phyloP scores from a whole-genome alignment of 2,888 invertebrate species.

The Pollenia amentaria region DNA sequence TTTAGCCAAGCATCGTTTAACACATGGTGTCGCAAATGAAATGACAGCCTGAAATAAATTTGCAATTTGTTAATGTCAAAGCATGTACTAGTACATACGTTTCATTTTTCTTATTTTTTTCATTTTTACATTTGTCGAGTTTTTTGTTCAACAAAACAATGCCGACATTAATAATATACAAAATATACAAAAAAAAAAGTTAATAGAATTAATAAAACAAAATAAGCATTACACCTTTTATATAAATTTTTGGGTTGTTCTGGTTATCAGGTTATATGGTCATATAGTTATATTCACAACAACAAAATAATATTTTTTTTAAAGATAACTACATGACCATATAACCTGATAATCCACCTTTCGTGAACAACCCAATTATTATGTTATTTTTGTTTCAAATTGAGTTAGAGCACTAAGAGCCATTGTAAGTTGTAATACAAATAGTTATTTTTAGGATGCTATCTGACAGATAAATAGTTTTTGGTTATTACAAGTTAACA shows the following conservation, averaged over 20 bases:
- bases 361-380: too few species aligned
- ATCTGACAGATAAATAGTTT: too few species aligned
- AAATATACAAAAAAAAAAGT: constrained; percentile 7
- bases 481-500: too few species aligned
- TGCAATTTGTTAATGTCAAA: constrained; percentile 82
- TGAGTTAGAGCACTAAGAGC: too few species aligned
- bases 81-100: constrained; percentile 40
- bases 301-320: too few species aligned
- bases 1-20: constrained; percentile 74
- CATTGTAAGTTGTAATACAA: too few species aligned
- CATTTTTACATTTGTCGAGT: constrained; percentile 6
- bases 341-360: too few species aligned
- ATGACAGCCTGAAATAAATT: constrained; percentile 81
- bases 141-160: constrained; percentile 41
- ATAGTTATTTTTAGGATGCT: too few species aligned
- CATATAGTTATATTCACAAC: too few species aligned
- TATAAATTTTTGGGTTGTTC: constrained; percentile 24
- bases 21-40: constrained; percentile 74
- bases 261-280: too few species aligned
- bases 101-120: too few species aligned
- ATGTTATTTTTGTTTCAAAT: constrained; percentile 22
- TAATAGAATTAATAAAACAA: constrained; percentile 50
- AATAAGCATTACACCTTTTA: constrained; percentile 21
- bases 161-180: constrained; percentile 39
- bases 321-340: too few species aligned